phyloP scores from a whole-genome alignment of 37 sponge, comb jelly and placozoan genomes.

The Beroe forskalii region DNA sequence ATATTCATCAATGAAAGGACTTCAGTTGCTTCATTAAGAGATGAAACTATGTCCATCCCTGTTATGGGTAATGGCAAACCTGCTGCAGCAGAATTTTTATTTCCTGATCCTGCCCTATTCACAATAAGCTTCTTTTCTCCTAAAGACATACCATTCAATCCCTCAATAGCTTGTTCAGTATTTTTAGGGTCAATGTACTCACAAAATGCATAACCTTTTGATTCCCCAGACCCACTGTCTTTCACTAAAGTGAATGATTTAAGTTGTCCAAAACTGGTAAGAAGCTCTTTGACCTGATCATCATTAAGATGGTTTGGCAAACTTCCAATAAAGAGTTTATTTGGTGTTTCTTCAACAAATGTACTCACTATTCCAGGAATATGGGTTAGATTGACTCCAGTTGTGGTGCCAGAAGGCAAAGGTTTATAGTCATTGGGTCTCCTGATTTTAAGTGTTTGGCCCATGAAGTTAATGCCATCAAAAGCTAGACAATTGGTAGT shows the following conservation, averaged over 20 bases:
- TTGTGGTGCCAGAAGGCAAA: slow-evolving; percentile 59
- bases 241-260: slow-evolving; percentile 97
- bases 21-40: slow-evolving; percentile 44
- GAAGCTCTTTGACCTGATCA: slow-evolving; percentile 96
- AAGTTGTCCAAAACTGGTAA: slow-evolving; percentile 92
- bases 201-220: slow-evolving; percentile 98
- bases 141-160: slow-evolving; percentile 95
- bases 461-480: slow-evolving; percentile 96
- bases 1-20: slow-evolving; percentile 97
- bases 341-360: slow-evolving; percentile 91
- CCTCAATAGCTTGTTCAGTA: slow-evolving; percentile 98
- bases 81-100: slow-evolving; percentile 70
- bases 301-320: slow-evolving; percentile 95
- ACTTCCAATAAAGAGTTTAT: slow-evolving; percentile 94
- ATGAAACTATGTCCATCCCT: slow-evolving; percentile 29
- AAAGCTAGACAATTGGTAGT: slow-evolving; percentile 95
- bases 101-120: slow-evolving; percentile 95
- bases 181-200: slow-evolving; percentile 84
- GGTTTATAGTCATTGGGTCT: slow-evolving; percentile 97
- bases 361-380: slow-evolving; percentile 95
- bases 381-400: slow-evolving; percentile 64
- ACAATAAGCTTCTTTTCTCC: slow-evolving; percentile 99
- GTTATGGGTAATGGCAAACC: slow-evolving; percentile 14
- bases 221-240: slow-evolving; percentile 91
- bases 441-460: slow-evolving; percentile 93